Percentiles rank a stretch among this genome's conserved stretches.
These are phyloP conservation scores for Battus philenor DNA, from an alignment of 1,140 invertebrate genomes.

Conservation along the genomic window DNA sequence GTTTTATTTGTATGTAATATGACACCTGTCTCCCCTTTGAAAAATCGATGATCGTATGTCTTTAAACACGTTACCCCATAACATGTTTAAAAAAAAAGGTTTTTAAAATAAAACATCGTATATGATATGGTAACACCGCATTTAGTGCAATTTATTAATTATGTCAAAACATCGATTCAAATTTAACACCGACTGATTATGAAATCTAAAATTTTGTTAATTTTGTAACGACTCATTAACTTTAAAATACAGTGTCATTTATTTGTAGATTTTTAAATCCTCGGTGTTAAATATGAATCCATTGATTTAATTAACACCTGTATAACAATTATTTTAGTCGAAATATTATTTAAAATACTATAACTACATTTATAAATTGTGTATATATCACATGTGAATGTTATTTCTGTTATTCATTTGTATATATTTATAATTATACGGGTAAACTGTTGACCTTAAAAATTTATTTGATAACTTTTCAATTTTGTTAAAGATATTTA, in stretches of 20 bases:
- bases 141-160: constrained; percentile 13
- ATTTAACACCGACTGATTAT: constrained; percentile 1
- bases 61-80: too few relatives aligned
- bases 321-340: constrained; percentile 16
- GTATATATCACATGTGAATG: constrained; percentile 16
- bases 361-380: constrained; percentile 14
- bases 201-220: not conserved
- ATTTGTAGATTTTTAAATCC: too few relatives aligned
- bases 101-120: constrained; percentile 13
- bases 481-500: too few relatives aligned
- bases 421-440: not conserved
- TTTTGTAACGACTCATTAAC: not conserved
- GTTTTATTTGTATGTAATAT: too few relatives aligned
- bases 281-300: not conserved
- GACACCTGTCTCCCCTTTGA: too few relatives aligned
- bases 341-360: constrained; percentile 13
- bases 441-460: too few relatives aligned
- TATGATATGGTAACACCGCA: constrained; percentile 16
- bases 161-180: not conserved
- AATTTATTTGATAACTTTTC: too few relatives aligned
- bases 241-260: not conserved
- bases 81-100: too few relatives aligned
- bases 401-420: constrained; percentile 9
- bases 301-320: constrained; percentile 7
- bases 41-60: too few relatives aligned